Base-by-base conservation (phyloP, 2,113 vertebrate genomes). In the Cryptotis parvus region DNA sequence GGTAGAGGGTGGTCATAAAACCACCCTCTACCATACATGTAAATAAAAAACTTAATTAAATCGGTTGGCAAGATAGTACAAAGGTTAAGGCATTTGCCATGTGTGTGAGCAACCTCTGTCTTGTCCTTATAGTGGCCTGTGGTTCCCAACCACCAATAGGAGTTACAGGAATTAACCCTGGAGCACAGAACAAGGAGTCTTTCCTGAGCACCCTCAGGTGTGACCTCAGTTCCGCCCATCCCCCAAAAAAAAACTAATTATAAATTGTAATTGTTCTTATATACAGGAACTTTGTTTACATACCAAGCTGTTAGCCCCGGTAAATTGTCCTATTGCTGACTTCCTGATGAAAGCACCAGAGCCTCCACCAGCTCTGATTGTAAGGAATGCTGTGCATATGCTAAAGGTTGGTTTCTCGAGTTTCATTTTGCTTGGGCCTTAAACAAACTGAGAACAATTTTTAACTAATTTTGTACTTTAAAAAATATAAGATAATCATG, bases 341-440 rank as follows among this genome's bases (percentile, higher is more conserved):
- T 99, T 99, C 91, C 97, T 99, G 76, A 98, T 98, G 96, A 99
- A 98, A 98, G 99, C 99, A 72, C 99, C 99, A 45, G 99, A 99
- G 93, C 99, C 99, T 68, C 99, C 99, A 69, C 98, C 98, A 75
- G 91, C 97, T 74, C 96, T 99, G 95, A 98, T 98, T 84, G 97
- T 99, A 90, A 98, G 96, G 92, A 99, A 99, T 86, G 98, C 99
- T 82, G 98, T 99, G 18, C 98, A 99, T 49, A 98, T 99, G 98
- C 98, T 99, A 4, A 99, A 99, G 99, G 99, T 99, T 96, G 96
- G 97, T 92, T 41, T 84, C 68, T 91, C 87, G 68, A 74, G 16
- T 68, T 89, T 83, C 77, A 69, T 69, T 87, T 91, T 81, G 76
- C 49, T 15, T 86, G 89, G 75, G 69, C 82, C 83, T 70, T 85